Conservation (phyloP, 1,140 invertebrate genomes). For the Trichonephila clavata region DNA sequence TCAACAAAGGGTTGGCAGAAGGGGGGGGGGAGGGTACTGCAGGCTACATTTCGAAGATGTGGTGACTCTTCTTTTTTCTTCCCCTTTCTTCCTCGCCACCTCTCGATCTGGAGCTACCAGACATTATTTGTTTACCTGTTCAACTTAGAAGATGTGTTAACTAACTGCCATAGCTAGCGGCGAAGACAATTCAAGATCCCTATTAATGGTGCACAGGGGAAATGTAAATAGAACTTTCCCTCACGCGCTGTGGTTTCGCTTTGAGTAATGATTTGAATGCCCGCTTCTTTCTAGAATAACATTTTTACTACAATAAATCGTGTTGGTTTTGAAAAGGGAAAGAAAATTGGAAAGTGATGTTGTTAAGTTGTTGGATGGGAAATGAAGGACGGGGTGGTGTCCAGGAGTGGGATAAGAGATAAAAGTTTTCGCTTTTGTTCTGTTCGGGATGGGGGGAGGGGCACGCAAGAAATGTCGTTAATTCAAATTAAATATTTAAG, state of each 20-base stretch:
- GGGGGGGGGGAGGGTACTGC: not conserved
- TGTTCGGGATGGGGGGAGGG: no score
- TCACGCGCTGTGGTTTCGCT: not conserved
- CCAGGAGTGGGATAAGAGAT: no score
- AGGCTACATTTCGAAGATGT: not conserved
- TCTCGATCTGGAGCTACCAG: not conserved
- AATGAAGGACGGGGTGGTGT: no score
- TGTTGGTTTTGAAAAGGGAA: not conserved
- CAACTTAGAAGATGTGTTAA: not conserved
- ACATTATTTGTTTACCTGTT: conserved; percentile 66
- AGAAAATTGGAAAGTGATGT: not conserved
- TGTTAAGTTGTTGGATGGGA: no score
- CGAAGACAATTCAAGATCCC: conserved; percentile 11
- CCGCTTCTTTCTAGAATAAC: conserved; percentile 6
- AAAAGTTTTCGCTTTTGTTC: no score
- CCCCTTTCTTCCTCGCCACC: not conserved
- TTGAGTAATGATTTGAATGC: conserved; percentile 23
- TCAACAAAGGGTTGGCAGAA: conserved; percentile 63
- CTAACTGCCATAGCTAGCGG: conserved; percentile 26
- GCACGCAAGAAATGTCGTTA: no score
- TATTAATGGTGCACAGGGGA: not conserved
- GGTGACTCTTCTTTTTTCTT: not conserved
- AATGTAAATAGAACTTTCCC: conserved; percentile 19
- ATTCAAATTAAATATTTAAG: no score
- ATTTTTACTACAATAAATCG: conserved; percentile 28